A percentile compares a stretch with the other conserved stretches of the same genome.
phyloP scores from a whole-genome alignment of 2,888 invertebrate genomes.

The Chromoteleia sp. region DNA sequence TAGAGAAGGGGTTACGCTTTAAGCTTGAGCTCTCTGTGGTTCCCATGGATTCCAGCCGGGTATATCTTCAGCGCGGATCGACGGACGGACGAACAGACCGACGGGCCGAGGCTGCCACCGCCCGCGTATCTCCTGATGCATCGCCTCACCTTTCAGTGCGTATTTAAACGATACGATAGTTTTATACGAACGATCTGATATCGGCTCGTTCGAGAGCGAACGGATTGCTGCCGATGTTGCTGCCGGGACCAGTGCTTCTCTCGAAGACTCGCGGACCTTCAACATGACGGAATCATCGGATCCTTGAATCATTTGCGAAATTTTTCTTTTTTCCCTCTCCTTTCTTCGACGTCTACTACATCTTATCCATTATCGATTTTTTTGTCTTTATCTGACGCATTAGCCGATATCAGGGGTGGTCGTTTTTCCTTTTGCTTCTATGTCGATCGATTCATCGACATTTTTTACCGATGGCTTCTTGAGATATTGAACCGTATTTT shows the following conservation, averaged over 20 bases:
- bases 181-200: conserved; percentile 85
- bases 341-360: conserved; percentile 53
- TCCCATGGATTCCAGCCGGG: conserved; percentile 84
- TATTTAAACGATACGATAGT: conserved; percentile 85
- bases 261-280: conserved; percentile 73
- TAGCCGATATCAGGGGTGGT: conserved; percentile 44
- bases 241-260: conserved; percentile 66
- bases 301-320: conserved; percentile 74
- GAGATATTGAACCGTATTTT: conserved; percentile 21
- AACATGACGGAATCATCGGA: conserved; percentile 79
- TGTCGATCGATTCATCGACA: conserved; percentile 63
- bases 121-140: conserved; percentile 85
- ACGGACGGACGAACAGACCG: conserved; percentile 74
- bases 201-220: conserved; percentile 80
- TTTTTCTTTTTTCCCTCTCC: conserved; percentile 52
- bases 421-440: conserved; percentile 39
- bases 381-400: conserved; percentile 67
- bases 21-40: conserved; percentile 81
- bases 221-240: conserved; percentile 74
- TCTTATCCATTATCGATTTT: conserved; percentile 67
- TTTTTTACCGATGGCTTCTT: conserved; percentile 37
- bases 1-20: conserved; percentile 79
- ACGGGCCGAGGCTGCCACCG: conserved; percentile 82
- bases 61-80: conserved; percentile 84
- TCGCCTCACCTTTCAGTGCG: conserved; percentile 85